phyloP scores from a whole-genome alignment of 2,113 vertebrate genomes.

The Salvelinus namaycush region DNA sequence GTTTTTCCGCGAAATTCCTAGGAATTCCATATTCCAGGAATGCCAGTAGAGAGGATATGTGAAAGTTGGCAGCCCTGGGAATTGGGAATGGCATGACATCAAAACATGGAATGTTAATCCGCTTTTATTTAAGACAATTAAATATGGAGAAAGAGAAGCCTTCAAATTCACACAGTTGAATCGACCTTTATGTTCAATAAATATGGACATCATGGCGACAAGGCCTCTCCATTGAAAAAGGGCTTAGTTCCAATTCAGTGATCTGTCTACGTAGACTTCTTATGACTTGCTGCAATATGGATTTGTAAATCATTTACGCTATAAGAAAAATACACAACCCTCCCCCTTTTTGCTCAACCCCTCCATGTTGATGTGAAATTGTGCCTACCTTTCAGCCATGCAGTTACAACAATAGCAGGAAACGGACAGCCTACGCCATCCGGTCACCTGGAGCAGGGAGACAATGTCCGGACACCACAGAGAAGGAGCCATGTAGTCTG shows the following conservation, averaged over 20 bases:
- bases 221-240: conserved; percentile 8
- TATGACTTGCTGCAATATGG: conserved; percentile 12
- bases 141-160: conserved; percentile 13
- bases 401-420: conserved; percentile 77
- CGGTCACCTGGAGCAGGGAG: conserved; percentile 82
- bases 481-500: conserved; percentile 85
- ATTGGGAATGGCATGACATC: conserved; percentile 20
- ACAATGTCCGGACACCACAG: conserved; percentile 78
- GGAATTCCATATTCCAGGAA: conserved; percentile 31
- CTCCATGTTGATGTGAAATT: conserved; percentile 15
- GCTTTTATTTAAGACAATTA: conserved; percentile 13
- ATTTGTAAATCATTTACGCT: neutral
- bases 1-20: neutral
- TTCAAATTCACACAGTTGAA: conserved; percentile 14
- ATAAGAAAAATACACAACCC: neutral
- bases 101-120: conserved; percentile 19
- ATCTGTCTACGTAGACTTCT: conserved; percentile 11
- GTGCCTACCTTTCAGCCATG: conserved; percentile 82
- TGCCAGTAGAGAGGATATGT: neutral
- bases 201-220: conserved; percentile 4
- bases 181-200: conserved; percentile 11
- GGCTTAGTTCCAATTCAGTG: conserved; percentile 7
- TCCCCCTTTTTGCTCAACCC: neutral
- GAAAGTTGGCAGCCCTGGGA: neutral
- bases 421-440: conserved; percentile 79